These are phyloP conservation scores for Enteromius paludinosus DNA, from an alignment of 2,797 vertebrate genomes.

Conservation along the genomic window DNA sequence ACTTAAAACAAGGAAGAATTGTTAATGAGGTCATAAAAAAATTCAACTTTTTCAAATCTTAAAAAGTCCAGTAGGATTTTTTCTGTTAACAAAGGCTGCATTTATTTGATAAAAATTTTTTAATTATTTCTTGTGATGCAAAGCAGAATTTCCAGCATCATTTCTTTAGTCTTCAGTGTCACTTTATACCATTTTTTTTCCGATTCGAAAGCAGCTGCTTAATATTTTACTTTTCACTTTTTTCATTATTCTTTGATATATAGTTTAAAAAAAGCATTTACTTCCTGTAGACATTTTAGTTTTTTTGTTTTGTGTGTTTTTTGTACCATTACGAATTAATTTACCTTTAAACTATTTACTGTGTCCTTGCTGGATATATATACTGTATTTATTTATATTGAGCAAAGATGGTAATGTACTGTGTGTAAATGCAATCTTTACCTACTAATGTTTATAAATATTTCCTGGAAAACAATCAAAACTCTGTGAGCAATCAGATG, in stretches of 20 bases:
- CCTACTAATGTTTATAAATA: neutral
- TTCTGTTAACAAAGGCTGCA: neutral
- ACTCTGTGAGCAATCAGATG: neutral
- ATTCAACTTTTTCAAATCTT: neutral
- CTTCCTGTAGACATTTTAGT: neutral
- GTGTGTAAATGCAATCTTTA: neutral
- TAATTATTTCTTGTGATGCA: neutral
- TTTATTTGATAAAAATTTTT: neutral
- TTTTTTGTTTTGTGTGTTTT: neutral
- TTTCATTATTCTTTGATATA: neutral
- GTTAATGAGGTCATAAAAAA: neutral
- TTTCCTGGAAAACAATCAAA: neutral
- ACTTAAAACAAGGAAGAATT: neutral
- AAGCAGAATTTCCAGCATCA: neutral
- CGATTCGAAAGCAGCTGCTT: neutral
- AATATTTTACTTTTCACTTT: neutral
- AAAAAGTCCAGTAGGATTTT: neutral
- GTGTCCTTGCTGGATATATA: neutral
- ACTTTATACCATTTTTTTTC: neutral
- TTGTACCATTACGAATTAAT: neutral
- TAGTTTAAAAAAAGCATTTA: neutral
- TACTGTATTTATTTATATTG: too few relatives aligned
- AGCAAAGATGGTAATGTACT: neutral
- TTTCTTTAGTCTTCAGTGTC: neutral
- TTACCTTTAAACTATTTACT: neutral